These are phyloP conservation scores for Ooceraea biroi DNA, from an alignment of 1,140 invertebrate genomes.

Conservation along the genomic window DNA sequence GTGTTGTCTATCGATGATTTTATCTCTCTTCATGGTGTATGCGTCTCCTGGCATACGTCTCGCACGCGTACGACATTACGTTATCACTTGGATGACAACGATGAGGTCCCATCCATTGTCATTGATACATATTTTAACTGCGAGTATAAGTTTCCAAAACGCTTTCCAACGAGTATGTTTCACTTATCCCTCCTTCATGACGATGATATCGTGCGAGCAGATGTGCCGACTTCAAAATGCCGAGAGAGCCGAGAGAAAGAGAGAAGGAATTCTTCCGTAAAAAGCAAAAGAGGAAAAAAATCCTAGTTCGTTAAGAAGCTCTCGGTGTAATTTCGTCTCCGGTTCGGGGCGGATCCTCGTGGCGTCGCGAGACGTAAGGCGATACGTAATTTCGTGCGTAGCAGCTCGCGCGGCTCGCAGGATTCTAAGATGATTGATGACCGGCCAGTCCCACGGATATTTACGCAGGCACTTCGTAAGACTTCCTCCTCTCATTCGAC, in stretches of 20 bases:
- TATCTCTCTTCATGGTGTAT: constrained; percentile 58
- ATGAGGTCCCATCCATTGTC: not conserved
- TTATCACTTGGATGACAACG: constrained; percentile 26
- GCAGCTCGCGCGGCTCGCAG: constrained; percentile 60
- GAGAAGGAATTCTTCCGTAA: constrained; percentile 8
- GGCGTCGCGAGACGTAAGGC: constrained; percentile 63
- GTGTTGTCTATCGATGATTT: constrained; percentile 66
- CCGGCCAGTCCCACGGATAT: constrained; percentile 77
- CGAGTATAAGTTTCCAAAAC: too few species aligned
- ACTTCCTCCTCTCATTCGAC: constrained; percentile 78
- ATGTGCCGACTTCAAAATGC: not conserved
- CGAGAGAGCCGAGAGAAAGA: not conserved
- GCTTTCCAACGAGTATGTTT: not conserved
- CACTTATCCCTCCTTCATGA: not conserved
- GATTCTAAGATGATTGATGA: constrained; percentile 84
- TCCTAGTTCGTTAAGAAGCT: constrained; percentile 41
- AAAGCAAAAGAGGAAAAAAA: constrained; percentile 6
- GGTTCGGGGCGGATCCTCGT: constrained; percentile 28
- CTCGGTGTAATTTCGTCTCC: constrained; percentile 58
- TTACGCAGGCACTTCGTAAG: constrained; percentile 79
- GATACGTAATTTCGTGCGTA: constrained; percentile 79
- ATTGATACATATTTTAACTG: constrained; percentile 7
- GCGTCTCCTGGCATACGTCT: constrained; percentile 1
- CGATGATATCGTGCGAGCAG: not conserved
- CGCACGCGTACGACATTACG: constrained; percentile 38